These are phyloP conservation scores for Carcina quercana DNA, from an alignment of 2,888 invertebrate species.

Conservation along the genomic window DNA sequence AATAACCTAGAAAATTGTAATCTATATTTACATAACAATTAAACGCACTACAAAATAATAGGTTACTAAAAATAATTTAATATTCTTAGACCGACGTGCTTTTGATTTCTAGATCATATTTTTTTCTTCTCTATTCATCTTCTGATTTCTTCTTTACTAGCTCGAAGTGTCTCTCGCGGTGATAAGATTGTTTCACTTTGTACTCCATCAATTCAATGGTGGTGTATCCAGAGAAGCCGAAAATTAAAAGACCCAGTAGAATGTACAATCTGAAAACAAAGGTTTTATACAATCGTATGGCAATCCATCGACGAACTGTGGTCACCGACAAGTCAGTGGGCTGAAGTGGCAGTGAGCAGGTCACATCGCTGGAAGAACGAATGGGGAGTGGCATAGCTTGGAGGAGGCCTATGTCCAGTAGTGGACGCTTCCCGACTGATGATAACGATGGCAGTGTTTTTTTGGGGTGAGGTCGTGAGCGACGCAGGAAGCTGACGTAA, in stretches of 20 bases:
- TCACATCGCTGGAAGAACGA: too few relatives aligned
- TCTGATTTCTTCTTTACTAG: constrained; percentile 43
- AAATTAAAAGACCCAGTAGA: constrained; percentile 77
- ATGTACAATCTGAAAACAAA: constrained; percentile 75
- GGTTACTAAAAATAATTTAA: not conserved
- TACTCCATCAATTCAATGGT: constrained; percentile 76
- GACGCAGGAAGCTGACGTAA: too few relatives aligned
- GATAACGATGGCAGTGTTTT: too few relatives aligned
- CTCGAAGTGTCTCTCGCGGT: constrained; percentile 55
- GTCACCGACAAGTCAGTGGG: too few relatives aligned
- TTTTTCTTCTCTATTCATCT: constrained; percentile 22
- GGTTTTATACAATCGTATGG: too few relatives aligned
- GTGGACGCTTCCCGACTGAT: too few relatives aligned
- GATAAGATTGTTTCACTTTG: constrained; percentile 49
- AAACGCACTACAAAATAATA: not conserved
- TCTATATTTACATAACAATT: constrained; percentile 1
- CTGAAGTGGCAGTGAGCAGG: too few relatives aligned
- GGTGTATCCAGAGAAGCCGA: constrained; percentile 86
- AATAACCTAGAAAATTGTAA: too few relatives aligned
- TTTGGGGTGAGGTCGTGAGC: too few relatives aligned
- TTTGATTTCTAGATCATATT: not conserved
- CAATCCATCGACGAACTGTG: too few relatives aligned
- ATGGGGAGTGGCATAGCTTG: too few relatives aligned
- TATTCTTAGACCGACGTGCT: not conserved
- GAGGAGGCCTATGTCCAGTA: too few relatives aligned